Evolutionary conservation across 2,888 invertebrate genomes (phyloP).

Genomic region (Nemotelus pantherinus): DNA sequence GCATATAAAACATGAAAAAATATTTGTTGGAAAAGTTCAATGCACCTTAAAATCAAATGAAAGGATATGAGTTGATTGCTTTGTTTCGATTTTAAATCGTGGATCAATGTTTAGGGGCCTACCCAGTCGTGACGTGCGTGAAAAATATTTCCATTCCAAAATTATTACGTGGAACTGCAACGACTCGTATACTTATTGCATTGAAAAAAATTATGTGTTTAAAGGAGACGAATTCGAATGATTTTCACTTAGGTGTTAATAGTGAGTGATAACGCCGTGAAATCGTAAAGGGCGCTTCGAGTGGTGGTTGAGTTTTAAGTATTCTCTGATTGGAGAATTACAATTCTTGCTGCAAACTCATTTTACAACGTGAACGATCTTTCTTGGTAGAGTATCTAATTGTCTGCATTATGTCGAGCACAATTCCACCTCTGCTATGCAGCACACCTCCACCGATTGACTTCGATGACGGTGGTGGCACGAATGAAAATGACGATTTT

Average conservation of each 20-base stretch:
- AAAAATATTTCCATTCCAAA: neutral
- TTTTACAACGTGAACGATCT: neutral
- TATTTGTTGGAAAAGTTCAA: neutral
- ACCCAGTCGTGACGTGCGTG: neutral
- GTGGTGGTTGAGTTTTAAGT: too few species aligned
- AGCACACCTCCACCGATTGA: constrained; percentile 70
- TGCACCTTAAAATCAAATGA: neutral
- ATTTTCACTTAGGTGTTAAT: neutral
- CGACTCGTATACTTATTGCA: neutral
- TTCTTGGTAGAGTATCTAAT: neutral
- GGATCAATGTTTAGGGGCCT: too few species aligned
- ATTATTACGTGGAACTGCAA: constrained; percentile 33
- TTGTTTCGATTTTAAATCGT: too few species aligned
- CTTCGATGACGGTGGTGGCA: constrained; percentile 56
- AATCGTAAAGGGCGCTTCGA: neutral
- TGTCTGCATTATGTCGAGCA: constrained; percentile 61
- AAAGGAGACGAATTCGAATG: neutral
- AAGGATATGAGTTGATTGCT: neutral
- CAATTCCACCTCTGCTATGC: constrained; percentile 69
- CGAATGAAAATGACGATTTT: constrained; percentile 64
- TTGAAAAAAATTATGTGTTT: constrained; percentile 23
- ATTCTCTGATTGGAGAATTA: neutral
- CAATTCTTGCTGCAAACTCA: neutral
- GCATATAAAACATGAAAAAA: constrained; percentile 20
- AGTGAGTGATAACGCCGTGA: neutral